A percentile compares a stretch with the other conserved stretches of the same genome.
phyloP scores from a whole-genome alignment of 37 sponge, comb jelly and placozoan species.

The Axinella damicornis region DNA sequence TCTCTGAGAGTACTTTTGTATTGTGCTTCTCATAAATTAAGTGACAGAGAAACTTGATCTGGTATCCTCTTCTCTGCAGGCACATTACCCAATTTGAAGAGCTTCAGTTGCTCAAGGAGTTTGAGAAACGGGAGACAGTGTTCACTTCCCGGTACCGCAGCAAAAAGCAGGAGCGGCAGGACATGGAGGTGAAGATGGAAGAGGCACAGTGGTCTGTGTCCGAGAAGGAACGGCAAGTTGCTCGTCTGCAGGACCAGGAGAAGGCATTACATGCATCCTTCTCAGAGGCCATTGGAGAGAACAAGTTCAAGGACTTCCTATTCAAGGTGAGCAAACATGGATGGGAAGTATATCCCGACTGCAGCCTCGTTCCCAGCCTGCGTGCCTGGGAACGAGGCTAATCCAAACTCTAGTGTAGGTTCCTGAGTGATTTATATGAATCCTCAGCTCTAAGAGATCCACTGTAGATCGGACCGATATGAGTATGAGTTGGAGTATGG shows the following conservation, averaged over 20 bases:
- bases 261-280: slow-evolving; percentile 73
- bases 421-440: too few species aligned
- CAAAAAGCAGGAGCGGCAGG: slow-evolving; percentile 82
- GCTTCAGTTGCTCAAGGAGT: slow-evolving; percentile 94
- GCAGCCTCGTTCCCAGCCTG: too few species aligned
- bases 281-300: slow-evolving; percentile 85
- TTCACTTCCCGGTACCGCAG: slow-evolving; percentile 76
- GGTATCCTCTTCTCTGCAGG: too few species aligned
- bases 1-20: too few species aligned
- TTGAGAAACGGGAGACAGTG: slow-evolving; percentile 93
- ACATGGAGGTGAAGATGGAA: slow-evolving; percentile 86
- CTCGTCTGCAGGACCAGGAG: slow-evolving; percentile 79
- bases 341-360: too few species aligned
- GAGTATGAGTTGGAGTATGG: too few species aligned
- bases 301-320: slow-evolving; percentile 97
- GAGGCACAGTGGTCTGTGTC: slow-evolving; percentile 57
- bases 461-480: too few species aligned
- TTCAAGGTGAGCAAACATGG: slow-evolving; percentile 59
- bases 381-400: too few species aligned
- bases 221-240: slow-evolving; percentile 64
- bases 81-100: slow-evolving; percentile 95
- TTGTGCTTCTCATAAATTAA: too few species aligned
- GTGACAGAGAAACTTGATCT: too few species aligned
- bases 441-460: too few species aligned
- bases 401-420: too few species aligned